phyloP scores from a whole-genome alignment of 1,140 invertebrate species.

The Eciton burchellii region DNA sequence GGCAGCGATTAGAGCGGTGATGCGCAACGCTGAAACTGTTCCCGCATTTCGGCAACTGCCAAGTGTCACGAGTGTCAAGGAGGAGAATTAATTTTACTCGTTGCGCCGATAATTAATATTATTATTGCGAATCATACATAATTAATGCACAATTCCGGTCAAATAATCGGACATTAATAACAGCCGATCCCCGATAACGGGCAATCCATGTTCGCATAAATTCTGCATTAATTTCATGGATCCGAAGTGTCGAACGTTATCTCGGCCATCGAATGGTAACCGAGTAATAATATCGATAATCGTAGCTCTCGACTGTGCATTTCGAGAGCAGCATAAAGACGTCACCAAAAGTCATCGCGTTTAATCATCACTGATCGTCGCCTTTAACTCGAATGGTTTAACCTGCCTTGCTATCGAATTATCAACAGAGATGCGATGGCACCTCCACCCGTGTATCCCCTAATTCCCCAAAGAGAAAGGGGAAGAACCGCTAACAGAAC shows the following conservation, averaged over 20 bases:
- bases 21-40: not conserved
- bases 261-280: conserved; percentile 11
- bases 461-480: conserved; percentile 32
- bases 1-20: not conserved
- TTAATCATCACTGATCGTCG: conserved; percentile 22
- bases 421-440: not conserved
- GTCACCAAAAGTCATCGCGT: conserved; percentile 31
- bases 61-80: conserved; percentile 2
- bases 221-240: conserved; percentile 54
- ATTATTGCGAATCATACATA: conserved; percentile 49
- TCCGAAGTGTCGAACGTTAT: conserved; percentile 40
- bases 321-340: conserved; percentile 4
- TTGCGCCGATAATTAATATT: conserved; percentile 41
- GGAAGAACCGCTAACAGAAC: not conserved
- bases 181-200: conserved; percentile 32
- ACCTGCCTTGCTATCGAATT: not conserved
- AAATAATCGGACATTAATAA: conserved; percentile 52
- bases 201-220: conserved; percentile 39
- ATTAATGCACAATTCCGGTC: conserved; percentile 55
- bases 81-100: conserved; percentile 32
- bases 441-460: not conserved
- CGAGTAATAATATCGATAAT: conserved; percentile 52
- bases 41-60: not conserved
- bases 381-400: not conserved
- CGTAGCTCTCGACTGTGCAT: conserved; percentile 3